phyloP scores from a whole-genome alignment of 2,797 vertebrate species.

The Cetoscarus ocellatus region DNA sequence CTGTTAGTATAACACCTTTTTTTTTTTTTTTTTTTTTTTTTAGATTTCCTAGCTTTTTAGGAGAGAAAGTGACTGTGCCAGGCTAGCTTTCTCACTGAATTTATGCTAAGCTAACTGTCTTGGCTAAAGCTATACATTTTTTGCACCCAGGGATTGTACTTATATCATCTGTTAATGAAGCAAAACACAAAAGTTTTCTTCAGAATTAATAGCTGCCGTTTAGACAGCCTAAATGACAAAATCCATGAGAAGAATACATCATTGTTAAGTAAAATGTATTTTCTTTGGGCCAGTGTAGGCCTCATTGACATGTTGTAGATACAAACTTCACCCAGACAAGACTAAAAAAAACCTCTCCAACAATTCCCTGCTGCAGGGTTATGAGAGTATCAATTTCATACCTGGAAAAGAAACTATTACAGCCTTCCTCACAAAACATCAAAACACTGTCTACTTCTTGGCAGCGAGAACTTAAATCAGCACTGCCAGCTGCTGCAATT shows the following conservation, averaged over 20 bases:
- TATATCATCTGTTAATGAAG: neutral
- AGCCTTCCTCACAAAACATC: conserved; percentile 36
- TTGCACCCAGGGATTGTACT: neutral
- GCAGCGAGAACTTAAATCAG: conserved; percentile 36
- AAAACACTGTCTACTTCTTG: conserved; percentile 51
- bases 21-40: no score
- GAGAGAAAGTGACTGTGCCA: no score
- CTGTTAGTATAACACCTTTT: no score
- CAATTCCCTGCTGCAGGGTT: neutral
- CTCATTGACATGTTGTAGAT: conserved; percentile 8
- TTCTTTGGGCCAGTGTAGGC: neutral
- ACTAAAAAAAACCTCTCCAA: neutral
- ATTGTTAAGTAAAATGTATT: neutral
- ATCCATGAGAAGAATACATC: neutral
- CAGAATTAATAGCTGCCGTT: neutral
- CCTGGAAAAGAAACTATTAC: conserved; percentile 38
- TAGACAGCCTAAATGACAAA: neutral
- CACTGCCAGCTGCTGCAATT: conserved; percentile 30
- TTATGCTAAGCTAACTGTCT: neutral
- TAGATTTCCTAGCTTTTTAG: no score
- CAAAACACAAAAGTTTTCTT: neutral
- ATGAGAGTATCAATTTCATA: conserved; percentile 43
- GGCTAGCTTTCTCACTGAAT: no score
- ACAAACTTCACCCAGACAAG: conserved; percentile 23
- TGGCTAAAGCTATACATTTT: no score